These are phyloP conservation scores for Uloborus plumipes DNA, from an alignment of 2,888 invertebrate species.

Conservation along the genomic window DNA sequence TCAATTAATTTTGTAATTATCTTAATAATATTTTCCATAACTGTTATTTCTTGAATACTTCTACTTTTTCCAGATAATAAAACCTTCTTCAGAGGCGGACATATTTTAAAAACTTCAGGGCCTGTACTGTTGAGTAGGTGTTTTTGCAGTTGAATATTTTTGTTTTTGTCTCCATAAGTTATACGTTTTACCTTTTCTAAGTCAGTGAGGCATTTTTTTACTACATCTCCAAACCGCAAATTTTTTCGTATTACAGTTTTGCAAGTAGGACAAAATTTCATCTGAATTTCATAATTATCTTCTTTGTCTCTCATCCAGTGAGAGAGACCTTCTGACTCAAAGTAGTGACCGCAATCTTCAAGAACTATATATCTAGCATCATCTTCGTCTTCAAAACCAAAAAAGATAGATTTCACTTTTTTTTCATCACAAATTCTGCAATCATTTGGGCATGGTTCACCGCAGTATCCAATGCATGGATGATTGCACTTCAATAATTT, in stretches of 20 bases:
- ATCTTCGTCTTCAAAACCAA: constrained; percentile 64
- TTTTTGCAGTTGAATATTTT: constrained; percentile 13
- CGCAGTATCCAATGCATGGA: constrained; percentile 80
- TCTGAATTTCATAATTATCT: constrained; percentile 41
- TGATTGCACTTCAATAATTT: constrained; percentile 75
- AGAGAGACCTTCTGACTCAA: constrained; percentile 70
- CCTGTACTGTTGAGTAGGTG: neutral
- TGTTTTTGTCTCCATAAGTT: constrained; percentile 66
- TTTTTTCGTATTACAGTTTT: constrained; percentile 74
- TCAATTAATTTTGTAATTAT: neutral
- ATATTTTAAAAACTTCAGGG: neutral
- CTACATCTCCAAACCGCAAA: constrained; percentile 75
- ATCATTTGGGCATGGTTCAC: constrained; percentile 78
- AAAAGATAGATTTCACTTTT: constrained; percentile 67
- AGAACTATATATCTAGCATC: constrained; percentile 68
- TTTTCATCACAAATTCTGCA: constrained; percentile 76
- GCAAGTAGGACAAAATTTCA: constrained; percentile 60
- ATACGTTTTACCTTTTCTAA: constrained; percentile 70
- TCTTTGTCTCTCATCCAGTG: constrained; percentile 34
- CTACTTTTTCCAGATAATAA: constrained; percentile 14
- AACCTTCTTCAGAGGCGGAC: neutral
- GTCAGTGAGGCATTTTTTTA: constrained; percentile 72
- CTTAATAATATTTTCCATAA: constrained; percentile 33
- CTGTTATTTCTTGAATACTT: constrained; percentile 30
- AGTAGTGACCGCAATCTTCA: constrained; percentile 70